Evolutionary conservation across 2,888 invertebrate species (phyloP), one percentile per base, ranked within the genome.

Genomic region (Lumbricus terrestris): DNA sequence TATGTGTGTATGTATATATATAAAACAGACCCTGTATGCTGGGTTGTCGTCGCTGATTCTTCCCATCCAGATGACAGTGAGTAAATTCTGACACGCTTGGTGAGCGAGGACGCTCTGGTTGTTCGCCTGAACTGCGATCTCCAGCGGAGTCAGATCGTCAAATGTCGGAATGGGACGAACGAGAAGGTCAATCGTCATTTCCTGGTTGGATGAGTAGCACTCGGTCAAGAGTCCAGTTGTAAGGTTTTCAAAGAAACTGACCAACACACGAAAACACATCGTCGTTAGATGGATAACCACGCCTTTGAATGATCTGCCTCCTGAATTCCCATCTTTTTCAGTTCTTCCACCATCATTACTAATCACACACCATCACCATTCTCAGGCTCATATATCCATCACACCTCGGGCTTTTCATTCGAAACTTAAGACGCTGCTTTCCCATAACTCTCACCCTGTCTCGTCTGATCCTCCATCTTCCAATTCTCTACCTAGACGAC

Each of bases 41-140:
- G 92, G 91, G 88, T 93, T 95, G 69, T 94, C 93, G 23, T 93
- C 92, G 0, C 93, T 92, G 92, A 95, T 93, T 42, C 93, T 92
- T 6, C 95, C 95, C 93, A 93, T 94, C 95, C 95, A 95, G 37
- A 95, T 94, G 83, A 93, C 93, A 91, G 93, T 94, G 37, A 95
- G 93, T 15, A 95, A 93, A 11, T 93, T 92, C 92, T 95, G 95
- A 91, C 94, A 95, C 42, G 95, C 94, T 1, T 94, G 93, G 90
- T 95, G 94, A 16, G 94, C 93, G 89, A 95, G 94, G 91, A 95
- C 95, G 34, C 93, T 92, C 90, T 94, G 94, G 92, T 95, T 94
- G 92, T 95, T 94, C 0, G 94, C 94, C 90, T 94, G 93, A 16
- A 94, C 94, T 0, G 95, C 95, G 88, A 95, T 93, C 89, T 93